Base-by-base conservation (phyloP, 2,797 vertebrate species). In the Acrocephalus scirpaceus region DNA sequence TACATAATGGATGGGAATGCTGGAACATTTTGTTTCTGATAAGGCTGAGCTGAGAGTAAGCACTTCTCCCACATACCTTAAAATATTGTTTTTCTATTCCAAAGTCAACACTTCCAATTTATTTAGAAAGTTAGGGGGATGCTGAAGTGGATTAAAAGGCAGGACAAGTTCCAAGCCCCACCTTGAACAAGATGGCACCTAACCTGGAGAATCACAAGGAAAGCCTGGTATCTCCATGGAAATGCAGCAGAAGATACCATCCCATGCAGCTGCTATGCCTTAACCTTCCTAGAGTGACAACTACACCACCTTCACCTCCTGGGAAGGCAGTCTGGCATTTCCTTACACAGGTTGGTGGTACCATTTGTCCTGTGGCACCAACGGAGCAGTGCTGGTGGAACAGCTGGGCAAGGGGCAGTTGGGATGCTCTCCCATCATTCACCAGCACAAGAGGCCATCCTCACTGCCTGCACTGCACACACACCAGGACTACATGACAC, bases 51-150 rank as follows among this genome's bases (percentile, higher is more conserved):
- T 60, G 26, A 27, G 50, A 86, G 86, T 19, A 85, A 93, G 42
- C 29, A 86, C 20, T 65, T 91, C 62, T 62, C 56, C 56, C 60
- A 73, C 47, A 67, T 34, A 75, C 45, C 7, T 77, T 75, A 50
- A 75, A 84, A 90, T 42, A 69, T 16, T 84, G 32, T 12, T 88
- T 58, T 88, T 78, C 62, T 86, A 65, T 54, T 81, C 32, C 61
- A 50, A 70, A 92, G 42, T 40, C 36, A 91, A 82, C 14, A 56
- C 8, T 85, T 60, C 2, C 4, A 16, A 66, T 67, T 89, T 56
- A 36, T 58, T 64, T 77, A 56, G 61, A 50, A 74, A 73, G 29
- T 45, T 27, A 64, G 16, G 29, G n/a, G 7, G 42, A 66, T 25
- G 23, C 2, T 87, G 51, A 85, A 62, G 22, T 29, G 21, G n/a